phyloP scores from a whole-genome alignment of 2,113 vertebrate species.

The Galbula dea region DNA sequence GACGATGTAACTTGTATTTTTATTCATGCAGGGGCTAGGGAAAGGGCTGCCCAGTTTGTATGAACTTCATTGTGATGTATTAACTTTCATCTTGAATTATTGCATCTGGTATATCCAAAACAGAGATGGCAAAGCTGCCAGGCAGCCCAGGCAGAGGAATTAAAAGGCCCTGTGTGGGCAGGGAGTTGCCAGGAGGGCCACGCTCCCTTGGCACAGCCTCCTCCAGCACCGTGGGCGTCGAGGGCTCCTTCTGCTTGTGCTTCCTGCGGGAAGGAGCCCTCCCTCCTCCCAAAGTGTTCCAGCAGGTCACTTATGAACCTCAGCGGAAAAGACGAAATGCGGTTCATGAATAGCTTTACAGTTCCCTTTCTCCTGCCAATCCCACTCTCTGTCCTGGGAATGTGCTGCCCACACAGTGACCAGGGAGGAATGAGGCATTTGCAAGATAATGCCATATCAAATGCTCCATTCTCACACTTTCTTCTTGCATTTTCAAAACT shows the following conservation, averaged over 20 bases:
- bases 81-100: neutral
- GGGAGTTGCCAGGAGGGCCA: neutral
- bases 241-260: neutral
- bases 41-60: neutral
- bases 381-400: constrained; percentile 11
- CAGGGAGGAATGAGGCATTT: constrained; percentile 50
- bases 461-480: neutral
- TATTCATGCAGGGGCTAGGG: neutral
- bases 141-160: neutral
- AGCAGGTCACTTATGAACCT: neutral
- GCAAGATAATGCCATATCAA: constrained; percentile 15
- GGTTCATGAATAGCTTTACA: constrained; percentile 4
- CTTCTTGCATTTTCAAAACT: neutral
- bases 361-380: neutral
- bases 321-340: neutral
- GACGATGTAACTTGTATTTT: neutral
- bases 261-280: neutral
- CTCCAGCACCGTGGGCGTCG: neutral
- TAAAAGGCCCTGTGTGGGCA: neutral
- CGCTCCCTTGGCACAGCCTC: rapidly evolving
- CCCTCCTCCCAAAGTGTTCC: neutral
- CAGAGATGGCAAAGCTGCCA: neutral
- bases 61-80: neutral
- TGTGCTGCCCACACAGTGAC: constrained; percentile 52
- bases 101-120: rapidly evolving